Base-by-base conservation (phyloP, 2,797 vertebrate species). In the Xenopus petersii region DNA sequence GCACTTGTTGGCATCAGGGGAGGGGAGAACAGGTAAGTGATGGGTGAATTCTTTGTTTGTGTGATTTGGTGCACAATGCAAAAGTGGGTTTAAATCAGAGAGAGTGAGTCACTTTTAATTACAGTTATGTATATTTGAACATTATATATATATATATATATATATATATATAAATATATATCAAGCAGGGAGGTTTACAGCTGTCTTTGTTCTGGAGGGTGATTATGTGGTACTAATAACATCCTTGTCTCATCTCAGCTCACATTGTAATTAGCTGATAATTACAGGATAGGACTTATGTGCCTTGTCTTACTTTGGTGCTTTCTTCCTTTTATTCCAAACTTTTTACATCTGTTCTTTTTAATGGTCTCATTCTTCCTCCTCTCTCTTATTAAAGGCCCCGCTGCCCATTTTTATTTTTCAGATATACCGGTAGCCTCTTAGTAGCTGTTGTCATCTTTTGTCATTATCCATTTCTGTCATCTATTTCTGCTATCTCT, bases 171-270 rank as follows among this genome's bases (percentile, higher is more conserved):
- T 63, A 26, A 26, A 59, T 59, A 66, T 64, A 55, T 56, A 49
- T 64, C 21, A 17, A 54, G 59, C 17, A 61, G 30, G 54, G 16
- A 70, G 21, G 30, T 26, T 6, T 62, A 10, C 13, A 24, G 47
- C 59, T 70, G 47, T 33, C 58, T 26, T 21, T 46, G n/a, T 55
- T 55, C 11, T 68, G 49, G 26, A 24, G 66, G 48, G 49, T 63
- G 59, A 69, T 13, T 55, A 5, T n/a, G 30, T 42, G 74, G 69
- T 62, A 64, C 33, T 70, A 75, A 75, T 75, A 70, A 68, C 51
- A 30, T 46, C 56, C 61, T 30, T 24, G 36, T 36, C 46, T 24
- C 21, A 11, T 30, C 42, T 26, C 13, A 12, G 11, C 61, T 36
- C 46, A 65, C 15, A 36, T 17, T 70, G 74, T 75, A 70, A 64